Base-by-base conservation (phyloP, 2,113 vertebrate genomes). In the Lasiurus borealis region DNA sequence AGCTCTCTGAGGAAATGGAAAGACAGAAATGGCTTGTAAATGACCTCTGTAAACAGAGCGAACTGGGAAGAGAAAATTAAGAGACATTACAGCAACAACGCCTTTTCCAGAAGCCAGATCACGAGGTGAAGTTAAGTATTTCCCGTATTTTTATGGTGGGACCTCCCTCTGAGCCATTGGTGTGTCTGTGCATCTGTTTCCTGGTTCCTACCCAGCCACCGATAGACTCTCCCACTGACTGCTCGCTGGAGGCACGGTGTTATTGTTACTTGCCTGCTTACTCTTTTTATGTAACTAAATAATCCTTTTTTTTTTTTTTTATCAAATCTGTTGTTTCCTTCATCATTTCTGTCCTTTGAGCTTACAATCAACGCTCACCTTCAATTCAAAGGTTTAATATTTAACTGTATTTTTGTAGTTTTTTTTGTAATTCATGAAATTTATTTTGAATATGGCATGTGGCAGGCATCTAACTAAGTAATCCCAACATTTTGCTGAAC, bases 61-160 rank as follows among this genome's bases (percentile, higher is more conserved):
- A 81, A 84, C 34, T 54, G 23, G 46, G 5, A 46, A 46, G 34
- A 71, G 19, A 76, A 68, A 90, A 44, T 46, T n/a, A 71, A 90
- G 31, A 83, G 46, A 44, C 64, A 88, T 46, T 34, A 66, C 44
- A 85, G 21, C 34, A 94, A 92, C 10, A n/a, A 92, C 71, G 16
- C 46, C 72, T 92, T 95, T 93, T 54, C 54, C 68, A 93, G 68
- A 95, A 94, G 36, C 72, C 18, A 93, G 72, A 40, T 76, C 50
- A 40, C 15, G 80, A 19, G 73, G n/a, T 52, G 14, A 93, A 40
- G 36, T 40, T 40, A 40, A 84, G 36, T 64, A 54, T 52, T 93
- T 83, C 44, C 66, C 36, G 3, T 46, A 29, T 88, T 95, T 84
- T 68, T 71, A 34, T 50, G 48, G 31, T 0, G 46, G 44, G 75